Evolutionary conservation across 2,113 vertebrate genomes (phyloP).

Genomic region (Sula dactylatra): DNA sequence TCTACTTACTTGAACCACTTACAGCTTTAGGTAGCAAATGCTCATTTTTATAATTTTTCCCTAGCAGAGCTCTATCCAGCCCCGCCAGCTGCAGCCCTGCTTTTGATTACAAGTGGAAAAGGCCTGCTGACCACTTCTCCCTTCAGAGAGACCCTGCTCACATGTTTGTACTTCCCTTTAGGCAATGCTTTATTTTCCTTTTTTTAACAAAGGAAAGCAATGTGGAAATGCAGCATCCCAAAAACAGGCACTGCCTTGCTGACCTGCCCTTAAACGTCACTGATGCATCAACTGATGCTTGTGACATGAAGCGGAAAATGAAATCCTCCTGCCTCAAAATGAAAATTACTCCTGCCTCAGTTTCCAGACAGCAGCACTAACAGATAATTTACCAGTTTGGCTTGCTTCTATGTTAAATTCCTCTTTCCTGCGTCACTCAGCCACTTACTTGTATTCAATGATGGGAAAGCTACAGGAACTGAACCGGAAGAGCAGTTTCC

Average conservation of each 20-base stretch:
- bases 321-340: background rate
- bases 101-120: background rate
- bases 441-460: background rate
- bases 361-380: slow-evolving; percentile 62
- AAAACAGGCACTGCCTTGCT: background rate
- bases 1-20: background rate
- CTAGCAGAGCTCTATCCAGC: background rate
- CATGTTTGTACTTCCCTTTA: background rate
- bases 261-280: background rate
- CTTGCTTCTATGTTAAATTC: slow-evolving; percentile 30
- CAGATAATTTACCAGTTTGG: slow-evolving; percentile 48
- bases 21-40: background rate
- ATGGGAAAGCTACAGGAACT: background rate
- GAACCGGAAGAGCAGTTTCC: slow-evolving; percentile 3
- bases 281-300: background rate
- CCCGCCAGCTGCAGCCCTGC: background rate
- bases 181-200: background rate
- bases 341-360: slow-evolving; percentile 44
- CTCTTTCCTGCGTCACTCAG: background rate
- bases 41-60: background rate
- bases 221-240: background rate
- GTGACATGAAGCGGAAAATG: background rate
- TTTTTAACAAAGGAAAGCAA: background rate
- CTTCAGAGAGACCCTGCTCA: background rate
- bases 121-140: background rate